Evolutionary conservation across 2,888 invertebrate genomes (phyloP).

Genomic region (Xanthia icteritia): DNA sequence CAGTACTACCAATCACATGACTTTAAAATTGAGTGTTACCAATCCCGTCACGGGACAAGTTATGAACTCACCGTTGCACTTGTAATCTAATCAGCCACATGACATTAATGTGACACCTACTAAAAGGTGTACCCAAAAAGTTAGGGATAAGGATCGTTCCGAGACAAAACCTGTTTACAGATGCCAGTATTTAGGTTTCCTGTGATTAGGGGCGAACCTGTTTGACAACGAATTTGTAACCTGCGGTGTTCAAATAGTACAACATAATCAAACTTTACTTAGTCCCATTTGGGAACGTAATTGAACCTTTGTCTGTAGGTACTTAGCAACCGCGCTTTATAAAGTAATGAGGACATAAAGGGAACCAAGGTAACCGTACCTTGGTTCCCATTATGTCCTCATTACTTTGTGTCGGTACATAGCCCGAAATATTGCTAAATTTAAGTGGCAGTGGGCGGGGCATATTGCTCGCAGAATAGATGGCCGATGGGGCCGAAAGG

Average conservation of each 20-base stretch:
- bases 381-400: too few relatives aligned
- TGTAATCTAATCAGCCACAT: constrained; percentile 30
- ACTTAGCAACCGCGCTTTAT: neutral
- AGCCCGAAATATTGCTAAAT: too few relatives aligned
- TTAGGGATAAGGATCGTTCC: constrained; percentile 11
- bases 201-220: constrained; percentile 11
- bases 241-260: constrained; percentile 19
- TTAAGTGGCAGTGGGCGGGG: too few relatives aligned
- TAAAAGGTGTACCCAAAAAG: constrained; percentile 22
- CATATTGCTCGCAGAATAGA: too few relatives aligned
- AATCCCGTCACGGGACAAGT: too few relatives aligned
- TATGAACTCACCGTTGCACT: too few relatives aligned
- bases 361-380: too few relatives aligned
- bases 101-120: constrained; percentile 16
- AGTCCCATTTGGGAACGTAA: constrained; percentile 15
- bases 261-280: constrained; percentile 30
- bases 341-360: neutral
- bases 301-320: neutral
- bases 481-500: too few relatives aligned
- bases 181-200: constrained; percentile 22
- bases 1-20: too few relatives aligned
- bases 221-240: constrained; percentile 22
- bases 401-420: too few relatives aligned
- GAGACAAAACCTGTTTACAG: constrained; percentile 20
- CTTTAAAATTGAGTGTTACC: too few relatives aligned